Evolutionary conservation across 2,113 vertebrate genomes (phyloP).

Genomic region (Pteruthius melanotis): DNA sequence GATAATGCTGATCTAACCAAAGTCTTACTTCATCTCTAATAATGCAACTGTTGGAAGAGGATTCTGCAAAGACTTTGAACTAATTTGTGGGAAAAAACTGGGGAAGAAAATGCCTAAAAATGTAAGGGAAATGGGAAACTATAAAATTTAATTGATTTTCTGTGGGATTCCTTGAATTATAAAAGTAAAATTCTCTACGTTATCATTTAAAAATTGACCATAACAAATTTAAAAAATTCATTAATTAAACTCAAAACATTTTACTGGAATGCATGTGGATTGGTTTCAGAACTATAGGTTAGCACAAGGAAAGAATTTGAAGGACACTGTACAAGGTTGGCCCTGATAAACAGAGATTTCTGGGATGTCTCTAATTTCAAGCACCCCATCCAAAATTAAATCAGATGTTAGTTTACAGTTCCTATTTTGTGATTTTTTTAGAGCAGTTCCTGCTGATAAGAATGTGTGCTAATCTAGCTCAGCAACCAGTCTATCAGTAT

Average conservation of each 20-base stretch:
- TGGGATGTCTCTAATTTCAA: background rate
- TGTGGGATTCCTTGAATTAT: background rate
- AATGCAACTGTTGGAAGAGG: background rate
- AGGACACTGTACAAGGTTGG: background rate
- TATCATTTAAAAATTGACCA: background rate
- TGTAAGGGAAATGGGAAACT: background rate
- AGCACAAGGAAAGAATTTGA: background rate
- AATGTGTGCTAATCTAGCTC: background rate
- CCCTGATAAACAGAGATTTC: background rate
- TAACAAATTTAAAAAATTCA: background rate
- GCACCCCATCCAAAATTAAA: background rate
- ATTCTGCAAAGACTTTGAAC: background rate
- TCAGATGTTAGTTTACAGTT: background rate
- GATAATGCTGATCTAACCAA: background rate
- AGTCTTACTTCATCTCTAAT: background rate
- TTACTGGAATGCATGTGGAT: background rate
- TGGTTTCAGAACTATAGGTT: background rate
- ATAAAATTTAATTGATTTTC: background rate
- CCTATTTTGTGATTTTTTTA: background rate
- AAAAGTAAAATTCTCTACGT: background rate
- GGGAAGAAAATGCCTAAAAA: background rate
- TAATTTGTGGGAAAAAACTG: background rate
- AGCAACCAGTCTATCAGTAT: conserved; percentile 2
- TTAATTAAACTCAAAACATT: accelerated
- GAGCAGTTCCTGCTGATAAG: background rate